Base-by-base conservation (phyloP, 2,113 vertebrate species). In the Amblyopsis rosae region DNA sequence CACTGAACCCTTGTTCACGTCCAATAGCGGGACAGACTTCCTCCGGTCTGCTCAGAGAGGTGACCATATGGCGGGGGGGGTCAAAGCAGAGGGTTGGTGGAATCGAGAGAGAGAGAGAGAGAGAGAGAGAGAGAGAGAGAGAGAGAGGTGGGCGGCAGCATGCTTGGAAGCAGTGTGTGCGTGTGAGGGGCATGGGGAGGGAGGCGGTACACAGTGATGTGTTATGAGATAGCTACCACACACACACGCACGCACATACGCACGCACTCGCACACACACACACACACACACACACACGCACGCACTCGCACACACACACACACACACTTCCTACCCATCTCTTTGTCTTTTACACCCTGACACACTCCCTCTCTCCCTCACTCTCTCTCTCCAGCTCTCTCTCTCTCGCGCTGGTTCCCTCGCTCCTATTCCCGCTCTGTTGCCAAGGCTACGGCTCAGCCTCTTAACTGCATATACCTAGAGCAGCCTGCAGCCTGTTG, bases 401-500 rank as follows among this genome's bases (percentile, higher is more conserved):
- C 68, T 49, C 73, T 9, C 9, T 4, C 80, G 72, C 77, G 1
- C 76, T 69, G 59, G 2, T 77, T 78, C 63, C 7, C 72, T 70
- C 84, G 82, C 76, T 73, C 82, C 88, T 77, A 56, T 86, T 67
- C 87, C 81, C 65, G 84, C 88, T 90, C 90, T 89, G 90, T 91
- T 91, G 90, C 90, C 90, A 89, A 88, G 90, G 88, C 81, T 85
- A 91, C 90, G 78, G 80, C 62, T 87, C 86, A 91, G 88, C 90
- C 90, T 91, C 90, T 91, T 85, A 26, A 86, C 86, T 86, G 88
- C 90, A 90, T 89, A 83, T 84, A 88, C 88, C 85, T 87, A 83
- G 83, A 87, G 70, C 81, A 87, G 78, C 85, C 88, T 74, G 87
- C 83, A 65, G 90, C 90, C 87, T 89, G 86, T 89, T 88, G 88